These are phyloP conservation scores for Dusona sp. DNA, from an alignment of 2,888 invertebrate genomes.

Conservation along the genomic window DNA sequence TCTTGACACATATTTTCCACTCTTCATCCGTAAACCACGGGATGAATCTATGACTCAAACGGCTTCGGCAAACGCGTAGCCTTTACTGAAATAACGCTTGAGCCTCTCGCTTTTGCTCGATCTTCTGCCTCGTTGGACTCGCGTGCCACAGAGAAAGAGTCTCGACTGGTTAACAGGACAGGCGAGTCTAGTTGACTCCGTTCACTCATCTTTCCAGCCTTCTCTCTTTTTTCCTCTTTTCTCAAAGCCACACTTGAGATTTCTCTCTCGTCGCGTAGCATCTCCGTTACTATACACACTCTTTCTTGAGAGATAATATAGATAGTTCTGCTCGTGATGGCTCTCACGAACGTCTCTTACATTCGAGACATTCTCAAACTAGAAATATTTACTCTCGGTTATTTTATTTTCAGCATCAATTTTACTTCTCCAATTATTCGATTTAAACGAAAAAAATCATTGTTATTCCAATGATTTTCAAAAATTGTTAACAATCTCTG, in stretches of 20 bases:
- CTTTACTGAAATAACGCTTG: slow-evolving; percentile 72
- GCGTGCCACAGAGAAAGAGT: slow-evolving; percentile 41
- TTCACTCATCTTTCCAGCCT: slow-evolving; percentile 29
- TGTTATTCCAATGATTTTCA: background rate
- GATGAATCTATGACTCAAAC: slow-evolving; percentile 66
- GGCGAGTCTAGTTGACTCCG: slow-evolving; percentile 49
- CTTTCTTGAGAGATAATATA: slow-evolving; percentile 47
- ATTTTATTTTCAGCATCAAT: slow-evolving; percentile 9
- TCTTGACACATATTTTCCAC: slow-evolving; percentile 10
- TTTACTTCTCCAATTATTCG: slow-evolving; percentile 13
- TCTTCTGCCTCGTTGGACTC: slow-evolving; percentile 49
- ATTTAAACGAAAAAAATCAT: background rate
- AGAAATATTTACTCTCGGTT: slow-evolving; percentile 46
- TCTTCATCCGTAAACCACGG: background rate
- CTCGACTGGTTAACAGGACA: slow-evolving; percentile 52
- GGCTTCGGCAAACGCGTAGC: slow-evolving; percentile 71
- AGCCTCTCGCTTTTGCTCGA: slow-evolving; percentile 59
- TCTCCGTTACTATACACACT: slow-evolving; percentile 39
- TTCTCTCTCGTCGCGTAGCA: slow-evolving; percentile 24
- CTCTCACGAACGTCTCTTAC: slow-evolving; percentile 40
- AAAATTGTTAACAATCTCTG: background rate
- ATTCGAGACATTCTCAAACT: slow-evolving; percentile 5
- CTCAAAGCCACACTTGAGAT: slow-evolving; percentile 59
- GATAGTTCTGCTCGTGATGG: slow-evolving; percentile 38
- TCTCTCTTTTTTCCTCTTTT: slow-evolving; percentile 46